phyloP scores from a whole-genome alignment of 2,113 vertebrate species.

The Oryzias javanicus region DNA sequence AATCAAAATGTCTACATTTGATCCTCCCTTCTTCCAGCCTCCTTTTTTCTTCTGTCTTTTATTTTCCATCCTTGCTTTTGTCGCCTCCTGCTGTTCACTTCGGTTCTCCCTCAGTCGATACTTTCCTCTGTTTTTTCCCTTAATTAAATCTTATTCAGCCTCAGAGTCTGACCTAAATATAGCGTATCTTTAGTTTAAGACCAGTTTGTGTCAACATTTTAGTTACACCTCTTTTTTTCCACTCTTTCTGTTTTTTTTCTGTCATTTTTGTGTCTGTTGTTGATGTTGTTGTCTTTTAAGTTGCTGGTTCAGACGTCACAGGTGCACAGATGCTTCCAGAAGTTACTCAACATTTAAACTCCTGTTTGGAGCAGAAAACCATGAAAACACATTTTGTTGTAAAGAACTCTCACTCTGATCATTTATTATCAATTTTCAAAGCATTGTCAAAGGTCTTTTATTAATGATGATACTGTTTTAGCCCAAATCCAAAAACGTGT shows the following conservation, averaged over 20 bases:
- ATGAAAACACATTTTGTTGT: neutral
- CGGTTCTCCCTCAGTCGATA: slow-evolving; percentile 48
- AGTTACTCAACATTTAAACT: neutral
- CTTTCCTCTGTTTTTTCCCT: slow-evolving; percentile 29
- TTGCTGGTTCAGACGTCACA: neutral
- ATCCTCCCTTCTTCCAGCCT: neutral
- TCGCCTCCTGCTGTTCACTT: slow-evolving; percentile 52
- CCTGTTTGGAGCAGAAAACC: slow-evolving; percentile 2
- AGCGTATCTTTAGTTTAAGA: neutral
- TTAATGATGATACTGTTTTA: too few relatives aligned
- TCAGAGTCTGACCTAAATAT: neutral
- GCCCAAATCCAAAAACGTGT: too few relatives aligned
- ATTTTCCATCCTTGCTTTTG: slow-evolving; percentile 38
- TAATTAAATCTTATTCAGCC: slow-evolving; percentile 35
- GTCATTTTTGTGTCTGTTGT: slow-evolving; percentile 38
- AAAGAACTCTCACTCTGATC: too few relatives aligned
- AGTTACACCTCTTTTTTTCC: neutral
- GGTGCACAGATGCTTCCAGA: neutral
- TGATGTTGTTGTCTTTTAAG: slow-evolving; percentile 22
- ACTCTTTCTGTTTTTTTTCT: slow-evolving; percentile 28
- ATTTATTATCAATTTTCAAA: neutral
- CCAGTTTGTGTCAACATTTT: slow-evolving; percentile 9
- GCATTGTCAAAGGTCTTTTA: too few relatives aligned
- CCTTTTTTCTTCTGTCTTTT: slow-evolving; percentile 22
- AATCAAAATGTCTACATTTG: too few relatives aligned